Evolutionary conservation across 1,140 invertebrate species (phyloP).

Genomic region (Eciton burchellii): DNA sequence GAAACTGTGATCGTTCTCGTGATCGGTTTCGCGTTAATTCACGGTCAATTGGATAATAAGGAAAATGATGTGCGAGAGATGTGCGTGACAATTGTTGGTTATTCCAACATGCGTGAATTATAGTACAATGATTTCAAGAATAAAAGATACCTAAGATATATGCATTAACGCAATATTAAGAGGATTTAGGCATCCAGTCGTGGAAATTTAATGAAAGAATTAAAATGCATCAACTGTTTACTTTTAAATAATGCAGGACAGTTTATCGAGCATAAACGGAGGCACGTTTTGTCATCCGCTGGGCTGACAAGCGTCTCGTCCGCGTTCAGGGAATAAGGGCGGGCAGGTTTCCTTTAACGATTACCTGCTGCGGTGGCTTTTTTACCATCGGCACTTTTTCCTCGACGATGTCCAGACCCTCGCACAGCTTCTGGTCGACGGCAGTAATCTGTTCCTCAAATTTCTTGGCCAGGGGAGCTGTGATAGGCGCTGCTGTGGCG

Average conservation of each 20-base stretch:
- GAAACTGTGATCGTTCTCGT: not conserved
- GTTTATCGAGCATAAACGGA: not conserved
- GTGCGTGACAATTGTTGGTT: no score
- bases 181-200: not conserved
- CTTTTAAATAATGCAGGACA: slow-evolving; percentile 4
- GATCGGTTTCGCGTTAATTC: not conserved
- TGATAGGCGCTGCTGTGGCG: slow-evolving; percentile 80
- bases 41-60: not conserved
- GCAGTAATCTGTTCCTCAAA: slow-evolving; percentile 84
- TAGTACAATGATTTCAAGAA: not conserved
- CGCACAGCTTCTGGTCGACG: slow-evolving; percentile 85
- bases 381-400: slow-evolving; percentile 86
- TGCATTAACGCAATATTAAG: no score
- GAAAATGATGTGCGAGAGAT: not conserved
- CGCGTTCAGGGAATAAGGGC: not conserved
- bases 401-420: slow-evolving; percentile 85
- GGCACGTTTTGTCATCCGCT: not conserved
- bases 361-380: slow-evolving; percentile 84
- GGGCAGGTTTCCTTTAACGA: not conserved
- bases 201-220: not conserved
- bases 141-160: not conserved
- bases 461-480: slow-evolving; percentile 82
- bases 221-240: not conserved
- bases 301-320: not conserved
- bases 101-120: no score